A percentile compares a stretch with the other conserved stretches of the same genome.
These are phyloP conservation scores for Cirrhinus molitorella DNA, from an alignment of 2,797 vertebrate genomes.

Conservation along the genomic window DNA sequence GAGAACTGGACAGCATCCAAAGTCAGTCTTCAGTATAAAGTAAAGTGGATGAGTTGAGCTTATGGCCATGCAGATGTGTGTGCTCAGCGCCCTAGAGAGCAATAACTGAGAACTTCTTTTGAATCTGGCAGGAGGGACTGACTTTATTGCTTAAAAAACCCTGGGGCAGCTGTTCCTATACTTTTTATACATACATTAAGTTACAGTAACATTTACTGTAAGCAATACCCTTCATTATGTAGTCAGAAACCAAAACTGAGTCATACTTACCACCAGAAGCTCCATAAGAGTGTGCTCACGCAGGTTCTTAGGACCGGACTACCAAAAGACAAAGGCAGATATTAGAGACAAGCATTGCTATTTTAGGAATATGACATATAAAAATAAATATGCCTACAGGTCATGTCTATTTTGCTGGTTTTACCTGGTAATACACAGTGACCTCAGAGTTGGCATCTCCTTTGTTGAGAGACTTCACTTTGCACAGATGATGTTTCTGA, in stretches of 20 bases:
- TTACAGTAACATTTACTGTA: slow-evolving; percentile 18
- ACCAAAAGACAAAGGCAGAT: background rate
- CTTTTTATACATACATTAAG: slow-evolving; percentile 20
- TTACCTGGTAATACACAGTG: slow-evolving; percentile 91
- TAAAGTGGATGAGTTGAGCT: slow-evolving; percentile 45
- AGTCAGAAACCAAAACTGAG: background rate
- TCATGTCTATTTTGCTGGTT: background rate
- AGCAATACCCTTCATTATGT: background rate
- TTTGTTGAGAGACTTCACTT: slow-evolving; percentile 87
- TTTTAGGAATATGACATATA: background rate
- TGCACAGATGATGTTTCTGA: slow-evolving; percentile 81
- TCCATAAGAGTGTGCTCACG: slow-evolving; percentile 93
- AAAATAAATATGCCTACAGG: background rate
- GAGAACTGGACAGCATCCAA: slow-evolving; percentile 18
- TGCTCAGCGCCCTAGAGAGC: slow-evolving; percentile 42
- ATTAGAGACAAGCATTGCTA: background rate
- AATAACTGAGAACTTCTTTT: slow-evolving; percentile 31
- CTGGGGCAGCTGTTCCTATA: background rate
- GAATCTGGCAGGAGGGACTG: slow-evolving; percentile 29
- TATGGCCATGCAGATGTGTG: slow-evolving; percentile 41
- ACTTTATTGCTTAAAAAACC: slow-evolving; percentile 35
- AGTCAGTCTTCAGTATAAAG: slow-evolving; percentile 12
- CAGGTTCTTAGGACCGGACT: slow-evolving; percentile 91
- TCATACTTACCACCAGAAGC: slow-evolving; percentile 90
- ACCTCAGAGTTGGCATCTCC: slow-evolving; percentile 88